These are phyloP conservation scores for Lordiphosa mommai DNA, from an alignment of 1,140 invertebrate species.

Conservation along the genomic window DNA sequence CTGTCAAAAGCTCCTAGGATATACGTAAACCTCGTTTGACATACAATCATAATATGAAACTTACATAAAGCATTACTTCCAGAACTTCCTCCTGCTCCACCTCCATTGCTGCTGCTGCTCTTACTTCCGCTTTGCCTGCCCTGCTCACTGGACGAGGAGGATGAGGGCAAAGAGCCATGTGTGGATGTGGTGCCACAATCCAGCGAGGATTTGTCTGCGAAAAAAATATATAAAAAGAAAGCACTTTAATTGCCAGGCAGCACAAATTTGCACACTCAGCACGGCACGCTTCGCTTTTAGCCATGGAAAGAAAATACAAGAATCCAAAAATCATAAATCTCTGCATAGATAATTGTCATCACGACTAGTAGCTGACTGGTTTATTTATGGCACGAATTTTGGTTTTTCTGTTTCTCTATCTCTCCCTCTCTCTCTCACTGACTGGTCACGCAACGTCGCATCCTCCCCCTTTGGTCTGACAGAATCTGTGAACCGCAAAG, in stretches of 20 bases:
- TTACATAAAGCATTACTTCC: slow-evolving; percentile 63
- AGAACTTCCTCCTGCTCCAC: slow-evolving; percentile 17
- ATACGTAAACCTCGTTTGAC: not conserved
- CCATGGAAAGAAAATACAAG: slow-evolving; percentile 18
- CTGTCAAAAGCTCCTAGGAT: slow-evolving; percentile 56
- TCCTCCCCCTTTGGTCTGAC: slow-evolving; percentile 3
- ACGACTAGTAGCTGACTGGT: slow-evolving; percentile 45
- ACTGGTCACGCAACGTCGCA: slow-evolving; percentile 63
- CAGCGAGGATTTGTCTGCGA: slow-evolving; percentile 72
- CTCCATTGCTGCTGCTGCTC: slow-evolving; percentile 35
- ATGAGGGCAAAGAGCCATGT: slow-evolving; percentile 42
- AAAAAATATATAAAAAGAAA: slow-evolving; percentile 25
- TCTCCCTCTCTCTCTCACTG: not conserved
- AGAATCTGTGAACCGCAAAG: slow-evolving; percentile 70
- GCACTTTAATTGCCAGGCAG: slow-evolving; percentile 63
- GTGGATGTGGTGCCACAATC: slow-evolving; percentile 68
- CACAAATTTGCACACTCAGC: slow-evolving; percentile 70
- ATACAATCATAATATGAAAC: slow-evolving; percentile 26
- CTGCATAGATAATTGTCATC: slow-evolving; percentile 72
- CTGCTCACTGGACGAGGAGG: slow-evolving; percentile 45
- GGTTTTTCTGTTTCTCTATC: slow-evolving; percentile 28
- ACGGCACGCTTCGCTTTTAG: slow-evolving; percentile 51
- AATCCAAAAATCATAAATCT: slow-evolving; percentile 60
- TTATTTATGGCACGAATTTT: slow-evolving; percentile 72
- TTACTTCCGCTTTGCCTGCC: slow-evolving; percentile 58